These are phyloP conservation scores for Penaeus japonicus DNA, from an alignment of 1,140 invertebrate species.

Conservation along the genomic window DNA sequence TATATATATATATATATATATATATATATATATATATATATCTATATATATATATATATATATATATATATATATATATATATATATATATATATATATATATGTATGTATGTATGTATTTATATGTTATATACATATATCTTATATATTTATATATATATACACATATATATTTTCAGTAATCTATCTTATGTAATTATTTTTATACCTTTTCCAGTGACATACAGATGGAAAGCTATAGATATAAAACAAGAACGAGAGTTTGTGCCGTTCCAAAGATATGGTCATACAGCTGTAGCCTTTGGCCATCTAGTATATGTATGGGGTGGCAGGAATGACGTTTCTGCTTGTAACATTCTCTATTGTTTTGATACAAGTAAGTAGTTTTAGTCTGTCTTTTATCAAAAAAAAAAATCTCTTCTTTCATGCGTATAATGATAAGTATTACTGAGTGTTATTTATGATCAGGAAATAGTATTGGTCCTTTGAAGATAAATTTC, in stretches of 20 bases:
- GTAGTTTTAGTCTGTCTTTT: not conserved
- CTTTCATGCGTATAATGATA: not conserved
- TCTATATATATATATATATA: too few species aligned
- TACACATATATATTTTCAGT: too few species aligned
- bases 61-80: too few species aligned
- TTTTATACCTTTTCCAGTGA: conserved; percentile 64
- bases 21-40: too few species aligned
- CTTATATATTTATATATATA: too few species aligned
- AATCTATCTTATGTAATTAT: not conserved
- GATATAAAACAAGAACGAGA: conserved; percentile 59
- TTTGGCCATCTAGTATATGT: conserved; percentile 81
- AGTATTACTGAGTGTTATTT: too few species aligned
- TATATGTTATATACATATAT: too few species aligned
- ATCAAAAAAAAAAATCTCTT: not conserved
- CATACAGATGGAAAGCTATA: conserved; percentile 66
- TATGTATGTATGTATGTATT: too few species aligned
- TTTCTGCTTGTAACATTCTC: conserved; percentile 78
- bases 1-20: too few species aligned
- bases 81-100: too few species aligned
- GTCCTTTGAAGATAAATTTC: too few species aligned
- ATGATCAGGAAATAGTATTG: too few species aligned
- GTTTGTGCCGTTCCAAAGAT: conserved; percentile 71
- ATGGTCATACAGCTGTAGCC: conserved; percentile 87
- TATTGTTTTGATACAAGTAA: conserved; percentile 81
- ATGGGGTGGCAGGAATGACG: conserved; percentile 91